Conservation (phyloP, 1,140 invertebrate genomes). For the Drosophila neocordata region DNA sequence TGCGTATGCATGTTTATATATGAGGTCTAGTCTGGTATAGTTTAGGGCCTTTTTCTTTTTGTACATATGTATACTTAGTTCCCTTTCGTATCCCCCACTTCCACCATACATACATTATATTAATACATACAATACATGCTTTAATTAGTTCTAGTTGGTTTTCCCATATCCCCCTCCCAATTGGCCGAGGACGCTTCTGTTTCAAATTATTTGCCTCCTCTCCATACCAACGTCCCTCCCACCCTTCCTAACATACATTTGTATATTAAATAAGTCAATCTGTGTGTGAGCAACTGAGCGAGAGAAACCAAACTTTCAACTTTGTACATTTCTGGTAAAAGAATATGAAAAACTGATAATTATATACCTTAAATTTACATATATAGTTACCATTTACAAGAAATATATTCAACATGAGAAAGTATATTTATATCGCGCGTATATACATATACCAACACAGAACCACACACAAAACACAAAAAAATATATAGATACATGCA, state of each 20-base stretch:
- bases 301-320: conserved; percentile 40
- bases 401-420: conserved; percentile 42
- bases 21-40: conserved; percentile 21
- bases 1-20: not conserved
- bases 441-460: conserved; percentile 35
- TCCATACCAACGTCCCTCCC: not conserved
- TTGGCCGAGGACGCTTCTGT: conserved; percentile 70
- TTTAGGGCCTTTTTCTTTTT: conserved; percentile 15
- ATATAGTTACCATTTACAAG: conserved; percentile 61
- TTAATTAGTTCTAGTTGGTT: conserved; percentile 78
- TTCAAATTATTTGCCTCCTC: conserved; percentile 71
- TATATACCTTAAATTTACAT: conserved; percentile 51
- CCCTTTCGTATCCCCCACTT: not conserved
- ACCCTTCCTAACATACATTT: conserved; percentile 14
- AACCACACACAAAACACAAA: conserved; percentile 11
- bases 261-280: conserved; percentile 39
- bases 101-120: conserved; percentile 11
- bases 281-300: conserved; percentile 36
- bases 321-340: conserved; percentile 61
- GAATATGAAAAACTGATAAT: conserved; percentile 43
- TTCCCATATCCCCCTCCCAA: conserved; percentile 34
- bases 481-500: conserved; percentile 15
- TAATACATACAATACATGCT: conserved; percentile 70
- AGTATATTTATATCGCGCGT: conserved; percentile 47
- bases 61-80: conserved; percentile 26